Base-by-base conservation (phyloP, 2,888 invertebrate genomes). In the Heliconius aoede region DNA sequence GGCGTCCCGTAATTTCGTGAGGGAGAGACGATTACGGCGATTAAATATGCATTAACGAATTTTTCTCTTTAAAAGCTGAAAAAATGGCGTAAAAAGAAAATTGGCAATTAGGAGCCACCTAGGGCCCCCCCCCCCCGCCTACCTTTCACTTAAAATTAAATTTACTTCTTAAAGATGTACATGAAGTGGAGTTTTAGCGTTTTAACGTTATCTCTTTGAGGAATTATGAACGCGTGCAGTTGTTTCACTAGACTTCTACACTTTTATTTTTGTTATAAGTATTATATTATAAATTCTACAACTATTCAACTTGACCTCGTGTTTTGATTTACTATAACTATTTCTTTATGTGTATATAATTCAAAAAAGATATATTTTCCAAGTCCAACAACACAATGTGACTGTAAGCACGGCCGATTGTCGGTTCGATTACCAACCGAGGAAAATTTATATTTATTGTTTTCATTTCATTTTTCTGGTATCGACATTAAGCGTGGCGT, bases 31-130 rank as follows among this genome's bases (percentile, higher is more conserved):
- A 93, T 94, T 94, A 94, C 83, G 80, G 85, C 93, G 90, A 93
- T 94, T 93, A 94, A 94, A 93, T 94, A 94, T 94, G 92, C 93
- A 94, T 92, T 94, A 94, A 94, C 94, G 94, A 93, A 93, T 93
- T 94, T 93, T 94, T 90, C 93, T 92, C 86, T 87, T 94, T 91
- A 93, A 92, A 93, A 93, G 92, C 92, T 90, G 89, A 90, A 88
- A 93, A 93, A 93, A 92, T 88, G 92, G 91, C 91, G 92, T 92
- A 92, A 94, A 90, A 89, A 90, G 93, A 93, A 94, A 94, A 94
- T 94, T 93, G 94, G 76, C 94, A 93, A 94, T 94, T 94, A 94
- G 87, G 84, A 79, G 83, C 84, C 81, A 84, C 85, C 84, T 94
- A 94, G 87, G 84, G 78, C 83, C 84, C 81, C 85, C 85, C 84